Percentiles rank a stretch among this genome's conserved stretches.
phyloP scores from a whole-genome alignment of 2,888 invertebrate genomes.

The Chaetoderma sp. region DNA sequence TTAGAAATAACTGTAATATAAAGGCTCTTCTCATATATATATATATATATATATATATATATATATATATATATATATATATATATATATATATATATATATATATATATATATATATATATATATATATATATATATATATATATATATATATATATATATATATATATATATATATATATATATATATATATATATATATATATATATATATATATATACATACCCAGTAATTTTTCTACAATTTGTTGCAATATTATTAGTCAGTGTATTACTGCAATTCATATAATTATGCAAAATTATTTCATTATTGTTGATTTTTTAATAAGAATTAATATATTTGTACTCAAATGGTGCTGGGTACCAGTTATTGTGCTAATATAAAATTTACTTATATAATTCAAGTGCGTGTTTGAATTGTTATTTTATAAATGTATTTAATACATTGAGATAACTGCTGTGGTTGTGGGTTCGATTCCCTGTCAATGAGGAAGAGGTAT shows the following conservation, averaged over 20 bases:
- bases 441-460: too few species aligned
- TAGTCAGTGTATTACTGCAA: not conserved
- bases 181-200: constrained; percentile 26
- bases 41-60: constrained; percentile 23
- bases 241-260: not conserved
- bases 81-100: constrained; percentile 12
- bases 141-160: constrained; percentile 28
- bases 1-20: too few species aligned
- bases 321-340: not conserved
- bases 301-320: constrained; percentile 2
- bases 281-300: constrained; percentile 1
- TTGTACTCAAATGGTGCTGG: too few species aligned
- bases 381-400: too few species aligned
- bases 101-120: constrained; percentile 31
- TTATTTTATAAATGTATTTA: too few species aligned
- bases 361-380: too few species aligned
- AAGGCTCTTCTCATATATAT: constrained; percentile 17
- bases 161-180: constrained; percentile 27
- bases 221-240: not conserved
- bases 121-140: constrained; percentile 31
- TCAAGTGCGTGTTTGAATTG: too few species aligned
- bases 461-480: too few species aligned
- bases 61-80: constrained; percentile 39
- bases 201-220: constrained; percentile 20
- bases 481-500: too few species aligned